Conservation (phyloP, 2,888 invertebrate genomes). For the Ornithoptera alexandrae region DNA sequence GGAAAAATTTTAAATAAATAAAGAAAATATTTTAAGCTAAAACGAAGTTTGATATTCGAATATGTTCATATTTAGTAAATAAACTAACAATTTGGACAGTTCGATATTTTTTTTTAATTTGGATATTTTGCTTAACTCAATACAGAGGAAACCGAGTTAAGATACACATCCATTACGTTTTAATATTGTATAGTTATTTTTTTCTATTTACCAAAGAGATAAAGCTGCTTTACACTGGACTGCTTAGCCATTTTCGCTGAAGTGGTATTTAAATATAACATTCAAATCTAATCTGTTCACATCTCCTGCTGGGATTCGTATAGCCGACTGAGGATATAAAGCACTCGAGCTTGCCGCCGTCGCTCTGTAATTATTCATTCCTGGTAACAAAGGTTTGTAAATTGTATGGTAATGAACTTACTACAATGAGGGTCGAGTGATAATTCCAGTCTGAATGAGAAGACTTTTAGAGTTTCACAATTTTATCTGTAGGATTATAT, state of each 20-base stretch:
- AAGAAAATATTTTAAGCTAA: no score
- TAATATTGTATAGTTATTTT: not conserved
- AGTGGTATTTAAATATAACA: not conserved
- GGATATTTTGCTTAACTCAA: no score
- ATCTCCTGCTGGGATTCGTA: not conserved
- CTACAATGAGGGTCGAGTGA: slow-evolving; percentile 3
- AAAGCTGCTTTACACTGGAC: not conserved
- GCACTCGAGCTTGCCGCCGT: not conserved
- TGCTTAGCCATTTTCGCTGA: not conserved
- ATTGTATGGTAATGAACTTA: slow-evolving; percentile 17
- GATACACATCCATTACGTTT: no score
- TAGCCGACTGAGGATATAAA: slow-evolving; percentile 16
- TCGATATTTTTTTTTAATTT: no score
- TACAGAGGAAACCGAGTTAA: no score
- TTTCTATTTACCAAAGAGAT: not conserved
- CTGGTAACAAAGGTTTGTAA: slow-evolving; percentile 17
- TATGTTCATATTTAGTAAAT: no score
- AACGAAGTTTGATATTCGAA: no score
- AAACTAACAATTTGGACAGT: no score
- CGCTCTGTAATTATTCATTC: slow-evolving; percentile 20
- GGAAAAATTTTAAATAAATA: no score
- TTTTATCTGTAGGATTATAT: not conserved
- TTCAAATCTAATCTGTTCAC: slow-evolving; percentile 13
- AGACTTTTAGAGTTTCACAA: not conserved
- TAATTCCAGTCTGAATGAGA: not conserved